Evolutionary conservation across 2,113 vertebrate genomes (phyloP).

Genomic region (Rattus rattus): DNA sequence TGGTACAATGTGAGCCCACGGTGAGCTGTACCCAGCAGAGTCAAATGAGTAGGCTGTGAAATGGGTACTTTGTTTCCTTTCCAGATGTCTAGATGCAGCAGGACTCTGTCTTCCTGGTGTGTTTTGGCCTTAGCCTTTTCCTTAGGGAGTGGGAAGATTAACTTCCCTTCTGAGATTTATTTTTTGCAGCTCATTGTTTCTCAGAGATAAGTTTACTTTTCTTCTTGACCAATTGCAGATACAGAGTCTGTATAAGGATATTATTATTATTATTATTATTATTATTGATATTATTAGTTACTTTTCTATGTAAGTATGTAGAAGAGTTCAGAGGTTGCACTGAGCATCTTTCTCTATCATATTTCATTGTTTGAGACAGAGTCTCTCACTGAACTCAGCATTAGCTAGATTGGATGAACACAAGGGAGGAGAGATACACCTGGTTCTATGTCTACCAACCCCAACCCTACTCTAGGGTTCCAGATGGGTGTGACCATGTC

Average conservation of each 20-base stretch:
- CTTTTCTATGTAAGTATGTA: neutral
- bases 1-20: fast-evolving
- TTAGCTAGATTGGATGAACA: neutral
- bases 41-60: neutral
- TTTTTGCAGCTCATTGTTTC: neutral
- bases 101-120: neutral
- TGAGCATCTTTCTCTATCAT: neutral
- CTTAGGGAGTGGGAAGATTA: neutral
- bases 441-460: neutral
- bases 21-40: neutral
- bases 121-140: neutral
- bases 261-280: neutral
- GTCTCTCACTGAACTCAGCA: neutral
- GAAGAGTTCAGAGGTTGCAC: neutral
- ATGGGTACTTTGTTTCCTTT: neutral
- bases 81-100: neutral
- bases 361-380: neutral
- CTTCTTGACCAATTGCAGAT: neutral
- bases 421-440: neutral
- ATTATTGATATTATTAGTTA: neutral
- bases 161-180: neutral
- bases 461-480: neutral
- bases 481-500: neutral
- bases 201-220: neutral
- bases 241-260: neutral